Evolutionary conservation across 2,888 invertebrate species (phyloP).

Genomic region (Metacarcinus magister): DNA sequence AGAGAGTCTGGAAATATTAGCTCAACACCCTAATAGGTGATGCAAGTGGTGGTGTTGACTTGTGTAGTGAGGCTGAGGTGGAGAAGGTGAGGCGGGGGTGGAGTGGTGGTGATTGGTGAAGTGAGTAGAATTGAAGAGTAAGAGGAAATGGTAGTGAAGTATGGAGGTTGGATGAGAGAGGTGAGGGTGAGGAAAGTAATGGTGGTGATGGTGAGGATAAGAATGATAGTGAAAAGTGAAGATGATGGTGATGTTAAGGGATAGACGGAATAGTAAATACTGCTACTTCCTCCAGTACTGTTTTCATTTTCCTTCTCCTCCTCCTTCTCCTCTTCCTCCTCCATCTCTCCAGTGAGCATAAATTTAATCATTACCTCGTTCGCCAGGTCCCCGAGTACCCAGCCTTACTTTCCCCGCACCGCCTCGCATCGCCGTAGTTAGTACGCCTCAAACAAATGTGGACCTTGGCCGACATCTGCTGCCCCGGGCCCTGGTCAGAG

Average conservation of each 20-base stretch:
- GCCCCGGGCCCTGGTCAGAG: constrained; percentile 42
- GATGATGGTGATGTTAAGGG: background rate
- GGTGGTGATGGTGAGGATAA: background rate
- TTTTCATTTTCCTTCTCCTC: background rate
- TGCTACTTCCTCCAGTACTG: background rate
- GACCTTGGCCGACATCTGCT: constrained; percentile 49
- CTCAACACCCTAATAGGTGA: constrained; percentile 20
- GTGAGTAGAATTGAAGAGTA: background rate
- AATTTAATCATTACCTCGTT: background rate
- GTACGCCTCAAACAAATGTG: background rate
- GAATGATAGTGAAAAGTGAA: background rate
- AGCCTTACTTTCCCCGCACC: background rate
- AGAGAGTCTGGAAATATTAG: constrained; percentile 41
- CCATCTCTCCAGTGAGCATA: background rate
- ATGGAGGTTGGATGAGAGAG: background rate
- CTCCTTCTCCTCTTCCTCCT: constrained; percentile 11
- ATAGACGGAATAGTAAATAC: background rate
- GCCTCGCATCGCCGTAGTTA: background rate
- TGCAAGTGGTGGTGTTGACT: constrained; percentile 41
- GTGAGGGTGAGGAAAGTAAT: background rate
- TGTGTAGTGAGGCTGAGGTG: background rate
- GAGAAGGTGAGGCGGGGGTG: background rate
- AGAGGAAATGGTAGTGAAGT: background rate
- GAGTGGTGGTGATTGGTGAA: background rate
- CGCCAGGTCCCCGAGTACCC: background rate